Conservation (phyloP, 2,888 invertebrate species). For the Nematopogon swammerdamellus region DNA sequence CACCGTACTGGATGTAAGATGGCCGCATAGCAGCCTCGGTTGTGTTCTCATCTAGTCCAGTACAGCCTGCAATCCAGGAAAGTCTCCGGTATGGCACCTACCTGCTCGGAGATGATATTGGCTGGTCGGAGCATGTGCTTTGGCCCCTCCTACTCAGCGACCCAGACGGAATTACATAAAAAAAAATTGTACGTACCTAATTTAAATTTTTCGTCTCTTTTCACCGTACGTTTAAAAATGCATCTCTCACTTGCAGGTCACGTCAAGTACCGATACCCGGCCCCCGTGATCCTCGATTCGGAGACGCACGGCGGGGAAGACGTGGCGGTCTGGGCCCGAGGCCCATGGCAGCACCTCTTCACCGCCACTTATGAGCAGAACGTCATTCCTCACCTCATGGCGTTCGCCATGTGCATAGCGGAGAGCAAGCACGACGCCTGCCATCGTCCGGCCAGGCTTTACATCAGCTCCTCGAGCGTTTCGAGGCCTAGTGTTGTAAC, state of each 20-base stretch:
- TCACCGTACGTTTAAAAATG: too few relatives aligned
- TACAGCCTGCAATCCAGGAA: too few relatives aligned
- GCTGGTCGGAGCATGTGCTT: too few relatives aligned
- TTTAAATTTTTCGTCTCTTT: too few relatives aligned
- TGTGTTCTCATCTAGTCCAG: too few relatives aligned
- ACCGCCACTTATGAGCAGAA: conserved; percentile 76
- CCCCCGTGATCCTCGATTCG: conserved; percentile 56
- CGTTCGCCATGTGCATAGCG: conserved; percentile 68
- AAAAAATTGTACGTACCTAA: too few relatives aligned
- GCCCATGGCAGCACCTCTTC: conserved; percentile 78
- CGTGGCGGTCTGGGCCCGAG: conserved; percentile 69
- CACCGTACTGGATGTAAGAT: too few relatives aligned
- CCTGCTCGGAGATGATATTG: too few relatives aligned
- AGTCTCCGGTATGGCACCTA: too few relatives aligned
- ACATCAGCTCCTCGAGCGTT: neutral
- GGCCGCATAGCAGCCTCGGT: too few relatives aligned
- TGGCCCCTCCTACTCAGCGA: too few relatives aligned
- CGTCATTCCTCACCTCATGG: conserved; percentile 72
- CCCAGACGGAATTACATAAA: too few relatives aligned
- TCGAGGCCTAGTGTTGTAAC: neutral
- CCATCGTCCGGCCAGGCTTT: neutral
- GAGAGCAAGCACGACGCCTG: conserved; percentile 46
- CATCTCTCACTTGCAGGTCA: conserved; percentile 38
- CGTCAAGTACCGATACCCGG: conserved; percentile 54
- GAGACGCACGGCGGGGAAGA: conserved; percentile 80